phyloP scores from a whole-genome alignment of 92 coral and sea anemone species.

The Plumapathes pennacea region DNA sequence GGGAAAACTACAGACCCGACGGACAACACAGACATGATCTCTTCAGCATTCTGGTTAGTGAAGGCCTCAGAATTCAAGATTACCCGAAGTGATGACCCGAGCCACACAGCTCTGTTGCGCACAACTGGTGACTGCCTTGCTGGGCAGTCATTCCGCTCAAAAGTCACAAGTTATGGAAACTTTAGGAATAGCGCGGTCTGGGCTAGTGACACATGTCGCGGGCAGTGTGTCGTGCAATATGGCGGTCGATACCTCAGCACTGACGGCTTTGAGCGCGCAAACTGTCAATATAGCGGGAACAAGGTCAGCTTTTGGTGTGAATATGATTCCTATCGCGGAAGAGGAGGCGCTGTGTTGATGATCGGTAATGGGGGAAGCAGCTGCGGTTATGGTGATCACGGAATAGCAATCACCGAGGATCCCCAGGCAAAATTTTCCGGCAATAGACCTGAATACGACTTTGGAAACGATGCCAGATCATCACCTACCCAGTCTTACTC shows the following conservation, averaged over 20 bases:
- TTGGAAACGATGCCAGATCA: background rate
- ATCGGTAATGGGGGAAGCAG: constrained; percentile 43
- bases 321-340: background rate
- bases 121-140: constrained; percentile 9
- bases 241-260: constrained; percentile 29
- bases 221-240: constrained; percentile 30
- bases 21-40: constrained; percentile 35
- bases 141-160: constrained; percentile 31
- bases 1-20: constrained; percentile 6
- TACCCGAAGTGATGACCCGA: constrained; percentile 36
- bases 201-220: constrained; percentile 29
- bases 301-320: constrained; percentile 45
- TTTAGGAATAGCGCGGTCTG: constrained; percentile 21
- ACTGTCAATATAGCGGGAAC: constrained; percentile 8
- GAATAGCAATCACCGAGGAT: constrained; percentile 30
- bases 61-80: constrained; percentile 25
- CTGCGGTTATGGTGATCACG: constrained; percentile 42
- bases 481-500: background rate
- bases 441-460: background rate
- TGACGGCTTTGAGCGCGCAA: constrained; percentile 24
- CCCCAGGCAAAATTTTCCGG: background rate
- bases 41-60: constrained; percentile 33
- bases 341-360: constrained; percentile 45
- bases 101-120: constrained; percentile 13
- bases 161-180: constrained; percentile 28